Conservation (phyloP, 2,797 vertebrate genomes). For the Phataginus tricuspis region DNA sequence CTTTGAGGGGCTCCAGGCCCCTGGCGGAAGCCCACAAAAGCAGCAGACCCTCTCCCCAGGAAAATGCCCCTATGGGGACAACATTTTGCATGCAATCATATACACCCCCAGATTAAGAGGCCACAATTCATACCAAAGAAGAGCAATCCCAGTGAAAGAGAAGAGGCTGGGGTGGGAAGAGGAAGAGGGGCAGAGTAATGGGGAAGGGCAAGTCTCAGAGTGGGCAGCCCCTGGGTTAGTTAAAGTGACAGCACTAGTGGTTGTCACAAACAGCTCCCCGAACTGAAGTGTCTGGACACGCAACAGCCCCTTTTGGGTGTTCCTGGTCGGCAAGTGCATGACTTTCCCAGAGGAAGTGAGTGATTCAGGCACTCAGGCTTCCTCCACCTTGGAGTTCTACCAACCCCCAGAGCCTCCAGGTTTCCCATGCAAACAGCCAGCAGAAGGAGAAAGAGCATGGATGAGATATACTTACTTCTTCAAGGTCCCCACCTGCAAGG, state of each 20-base stretch:
- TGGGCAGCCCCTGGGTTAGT: background rate
- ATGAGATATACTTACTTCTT: background rate
- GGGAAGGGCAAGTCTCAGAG: background rate
- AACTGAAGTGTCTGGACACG: background rate
- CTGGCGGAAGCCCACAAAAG: conserved; percentile 15
- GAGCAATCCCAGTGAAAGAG: background rate
- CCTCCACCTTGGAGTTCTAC: background rate
- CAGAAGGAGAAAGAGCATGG: background rate
- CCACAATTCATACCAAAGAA: background rate
- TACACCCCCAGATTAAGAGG: background rate
- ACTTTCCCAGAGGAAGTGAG: background rate
- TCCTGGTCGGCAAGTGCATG: background rate
- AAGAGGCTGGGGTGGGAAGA: background rate
- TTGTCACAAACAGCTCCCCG: background rate
- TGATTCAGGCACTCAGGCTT: background rate
- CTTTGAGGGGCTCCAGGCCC: background rate
- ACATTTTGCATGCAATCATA: background rate
- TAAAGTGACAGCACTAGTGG: background rate
- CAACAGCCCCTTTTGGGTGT: background rate
- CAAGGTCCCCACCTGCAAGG: background rate
- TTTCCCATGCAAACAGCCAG: background rate
- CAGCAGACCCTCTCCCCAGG: background rate
- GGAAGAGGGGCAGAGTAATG: background rate
- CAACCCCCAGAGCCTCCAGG: background rate
- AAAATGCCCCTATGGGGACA: background rate